These are phyloP conservation scores for Sakesphorus luctuosus DNA, from an alignment of 2,113 vertebrate genomes.

Conservation along the genomic window DNA sequence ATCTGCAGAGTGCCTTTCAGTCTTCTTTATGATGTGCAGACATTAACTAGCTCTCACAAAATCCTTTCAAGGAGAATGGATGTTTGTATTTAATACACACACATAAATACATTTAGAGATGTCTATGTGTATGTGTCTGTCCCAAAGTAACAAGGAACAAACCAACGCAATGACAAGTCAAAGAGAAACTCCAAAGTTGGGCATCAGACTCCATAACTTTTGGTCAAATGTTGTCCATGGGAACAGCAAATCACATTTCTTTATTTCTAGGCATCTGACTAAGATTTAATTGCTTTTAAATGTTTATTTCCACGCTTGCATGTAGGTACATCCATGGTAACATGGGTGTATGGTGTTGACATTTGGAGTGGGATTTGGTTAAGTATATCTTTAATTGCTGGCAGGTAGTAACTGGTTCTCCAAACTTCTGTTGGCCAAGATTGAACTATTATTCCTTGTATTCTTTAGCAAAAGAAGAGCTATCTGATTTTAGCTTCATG, in stretches of 20 bases:
- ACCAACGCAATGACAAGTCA: neutral
- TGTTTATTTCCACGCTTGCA: neutral
- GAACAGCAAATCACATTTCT: neutral
- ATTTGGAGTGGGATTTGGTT: constrained; percentile 4
- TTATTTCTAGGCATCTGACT: constrained; percentile 13
- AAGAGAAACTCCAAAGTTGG: neutral
- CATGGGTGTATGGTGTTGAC: neutral
- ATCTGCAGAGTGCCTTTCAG: neutral
- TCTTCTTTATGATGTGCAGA: neutral
- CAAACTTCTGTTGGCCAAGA: neutral
- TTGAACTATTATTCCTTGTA: neutral
- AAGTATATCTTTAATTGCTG: constrained; percentile 40
- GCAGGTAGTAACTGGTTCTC: constrained; percentile 29
- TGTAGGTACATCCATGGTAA: neutral
- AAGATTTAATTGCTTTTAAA: constrained; percentile 31
- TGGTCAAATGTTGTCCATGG: neutral
- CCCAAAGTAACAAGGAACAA: neutral
- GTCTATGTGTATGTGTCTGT: fast-evolving
- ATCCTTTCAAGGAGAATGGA: neutral
- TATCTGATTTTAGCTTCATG: neutral
- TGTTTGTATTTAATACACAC: neutral
- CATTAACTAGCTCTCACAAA: neutral
- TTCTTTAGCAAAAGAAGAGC: neutral
- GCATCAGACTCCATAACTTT: neutral
- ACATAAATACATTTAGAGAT: neutral